Evolutionary conservation across 1,140 invertebrate genomes (phyloP).

Genomic region (Ceratosolen fusciceps): DNA sequence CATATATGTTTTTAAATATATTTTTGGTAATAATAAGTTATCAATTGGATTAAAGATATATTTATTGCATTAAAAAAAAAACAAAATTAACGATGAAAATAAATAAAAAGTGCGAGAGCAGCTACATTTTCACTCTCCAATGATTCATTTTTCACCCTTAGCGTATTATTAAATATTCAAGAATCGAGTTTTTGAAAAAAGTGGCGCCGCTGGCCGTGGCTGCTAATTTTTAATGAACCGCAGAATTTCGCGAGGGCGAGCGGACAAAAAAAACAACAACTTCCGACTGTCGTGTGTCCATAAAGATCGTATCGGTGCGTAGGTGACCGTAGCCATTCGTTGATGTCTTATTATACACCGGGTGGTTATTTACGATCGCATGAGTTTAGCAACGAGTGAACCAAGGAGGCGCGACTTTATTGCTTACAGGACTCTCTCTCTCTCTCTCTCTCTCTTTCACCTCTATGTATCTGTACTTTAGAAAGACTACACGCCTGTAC

Average conservation of each 20-base stretch:
- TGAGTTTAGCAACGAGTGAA: constrained; percentile 11
- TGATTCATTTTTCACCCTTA: constrained; percentile 1
- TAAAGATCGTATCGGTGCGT: constrained; percentile 60
- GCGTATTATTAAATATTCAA: constrained; percentile 3
- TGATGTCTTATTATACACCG: constrained; percentile 64
- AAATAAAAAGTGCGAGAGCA: too few species aligned
- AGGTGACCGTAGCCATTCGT: constrained; percentile 49
- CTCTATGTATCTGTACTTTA: too few species aligned
- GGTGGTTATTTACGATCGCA: constrained; percentile 61
- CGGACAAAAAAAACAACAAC: constrained; percentile 49
- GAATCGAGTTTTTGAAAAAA: neutral
- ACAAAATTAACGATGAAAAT: too few species aligned
- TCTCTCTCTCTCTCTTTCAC: too few species aligned
- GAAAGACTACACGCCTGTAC: too few species aligned
- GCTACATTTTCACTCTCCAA: neutral
- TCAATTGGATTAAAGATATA: too few species aligned
- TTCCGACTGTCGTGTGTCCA: constrained; percentile 59
- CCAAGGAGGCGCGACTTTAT: constrained; percentile 36
- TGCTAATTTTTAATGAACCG: constrained; percentile 43
- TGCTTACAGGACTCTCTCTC: constrained; percentile 1
- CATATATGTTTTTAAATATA: too few species aligned
- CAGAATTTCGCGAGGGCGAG: neutral
- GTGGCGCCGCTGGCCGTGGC: neutral
- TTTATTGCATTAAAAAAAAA: too few species aligned
- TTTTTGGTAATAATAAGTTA: too few species aligned